Base-by-base conservation (phyloP, 2,888 invertebrate species). In the Noctua pronuba region DNA sequence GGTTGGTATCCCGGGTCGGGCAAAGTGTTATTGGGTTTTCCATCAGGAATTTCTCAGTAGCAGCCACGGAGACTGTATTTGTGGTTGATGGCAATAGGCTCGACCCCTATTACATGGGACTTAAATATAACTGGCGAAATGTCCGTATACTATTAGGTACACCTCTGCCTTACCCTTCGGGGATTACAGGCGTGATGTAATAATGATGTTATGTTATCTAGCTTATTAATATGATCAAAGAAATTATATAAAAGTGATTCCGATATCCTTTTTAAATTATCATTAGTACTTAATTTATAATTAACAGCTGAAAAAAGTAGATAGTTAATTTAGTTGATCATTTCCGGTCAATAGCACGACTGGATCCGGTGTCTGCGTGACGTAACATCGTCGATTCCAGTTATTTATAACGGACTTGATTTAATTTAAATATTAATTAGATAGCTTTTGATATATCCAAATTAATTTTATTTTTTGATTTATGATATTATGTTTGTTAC, bases 281-380 rank as follows among this genome's bases (percentile, higher is more conserved):
- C 41, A 65, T 35, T 58, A 1, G 28, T 46, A 65, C 52, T 35
- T 65, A n/a, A n/a, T n/a, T n/a, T n/a, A n/a, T 80, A 79, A 87
- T 78, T 75, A 79, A 67, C 8, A 64, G 35, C 28, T 68, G 74
- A 80, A 84, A 84, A 82, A 75, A 67, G 75, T 60, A 80, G 68
- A 71, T 62, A 18, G 31, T 73, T 78, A 74, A 85, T 84, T 87
- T 83, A 44, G 73, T 79, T 77, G 66, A 80, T 82, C 75, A 89
- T 88, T 91, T 92, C 91, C 91, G 90, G 85, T 87, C 88, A 90
- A 88, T 88, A 79, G 77, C 80, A 68, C 77, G 72, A 75, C 77
- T 82, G 52, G 77, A 71, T 70, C 49, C 68, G 55, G 66, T 75
- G 69, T 75, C 72, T 69, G 44, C 31, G 65, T 88, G 80, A 84